These are phyloP conservation scores for Orthonychiurus folsomi DNA, from an alignment of 2,888 invertebrate species.

Conservation along the genomic window DNA sequence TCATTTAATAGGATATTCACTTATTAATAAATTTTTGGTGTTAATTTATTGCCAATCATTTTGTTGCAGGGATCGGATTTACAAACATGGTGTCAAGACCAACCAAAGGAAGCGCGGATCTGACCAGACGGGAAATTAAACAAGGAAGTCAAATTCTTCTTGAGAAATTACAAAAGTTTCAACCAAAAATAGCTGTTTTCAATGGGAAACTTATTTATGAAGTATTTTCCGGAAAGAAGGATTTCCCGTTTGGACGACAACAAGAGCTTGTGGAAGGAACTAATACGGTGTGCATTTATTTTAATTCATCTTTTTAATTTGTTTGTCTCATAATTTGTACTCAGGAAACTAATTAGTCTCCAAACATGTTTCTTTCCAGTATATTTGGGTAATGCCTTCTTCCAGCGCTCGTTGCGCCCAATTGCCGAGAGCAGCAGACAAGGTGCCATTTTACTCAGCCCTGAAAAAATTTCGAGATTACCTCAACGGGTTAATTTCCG, in stretches of 20 bases:
- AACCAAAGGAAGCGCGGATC: conserved; percentile 90
- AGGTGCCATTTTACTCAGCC: conserved; percentile 94
- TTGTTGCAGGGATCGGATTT: conserved; percentile 93
- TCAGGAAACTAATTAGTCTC: background rate
- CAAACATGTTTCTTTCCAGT: conserved; percentile 46
- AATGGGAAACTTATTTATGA: conserved; percentile 99
- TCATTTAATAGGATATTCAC: too few species aligned
- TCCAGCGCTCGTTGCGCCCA: conserved; percentile 95
- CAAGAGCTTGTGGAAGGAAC: conserved; percentile 88
- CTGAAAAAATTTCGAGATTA: conserved; percentile 92
- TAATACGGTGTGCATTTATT: conserved; percentile 82
- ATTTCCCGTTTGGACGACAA: conserved; percentile 92
- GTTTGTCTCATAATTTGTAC: background rate
- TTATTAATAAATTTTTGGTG: too few species aligned
- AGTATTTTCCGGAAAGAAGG: conserved; percentile 93
- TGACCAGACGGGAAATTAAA: conserved; percentile 86
- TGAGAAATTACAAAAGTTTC: conserved; percentile 82
- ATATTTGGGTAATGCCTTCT: conserved; percentile 98
- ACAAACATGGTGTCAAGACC: conserved; percentile 96
- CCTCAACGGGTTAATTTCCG: conserved; percentile 73
- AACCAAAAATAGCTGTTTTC: conserved; percentile 93
- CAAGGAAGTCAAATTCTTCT: conserved; percentile 78
- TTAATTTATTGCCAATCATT: too few species aligned
- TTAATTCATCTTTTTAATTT: conserved; percentile 4
- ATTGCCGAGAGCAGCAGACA: conserved; percentile 92